Base-by-base conservation (phyloP, 2,113 vertebrate species). In the Gallinago jamesoni region DNA sequence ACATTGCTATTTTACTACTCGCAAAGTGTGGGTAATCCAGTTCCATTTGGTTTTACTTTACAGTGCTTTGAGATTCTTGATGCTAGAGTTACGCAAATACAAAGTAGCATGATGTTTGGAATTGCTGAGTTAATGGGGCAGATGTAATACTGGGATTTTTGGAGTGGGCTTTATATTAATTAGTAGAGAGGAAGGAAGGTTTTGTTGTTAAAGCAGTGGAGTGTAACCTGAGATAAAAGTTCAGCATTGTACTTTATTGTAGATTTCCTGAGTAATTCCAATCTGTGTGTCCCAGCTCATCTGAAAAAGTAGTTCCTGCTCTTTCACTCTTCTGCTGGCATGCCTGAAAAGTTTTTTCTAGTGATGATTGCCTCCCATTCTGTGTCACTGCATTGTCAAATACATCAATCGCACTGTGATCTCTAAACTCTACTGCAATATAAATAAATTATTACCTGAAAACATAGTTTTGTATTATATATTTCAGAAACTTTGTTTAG, bases 401-500 rank as follows among this genome's bases (percentile, higher is more conserved):
- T 45, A 24, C 10, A 30, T 20, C 2, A 6, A 30, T 79, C 24
- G 67, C 47, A 9, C 35, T 41, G 55, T 5, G 4, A 63, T 63
- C 64, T 74, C 30, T 48, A 50, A 92, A 82, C 21, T 43, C n/a
- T 48, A 14, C 69, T 64, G 31, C 39, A 57, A 16, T 57, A 33
- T 35, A 60, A 67, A 75, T 48, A 12, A 27, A 95, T 94, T 84
- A 84, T 60, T 95, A 45, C 23, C n/a, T 67, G 35, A 94, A 92
- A 84, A 50, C 7, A 5, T 64, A n/a, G 23, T 60, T 95, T 69
- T 59, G 2, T 69, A 23, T 45, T 69, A 37, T 57, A 8, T 79
- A 43, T 92, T 95, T 91, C 93, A 86, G 66, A 85, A 93, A 83
- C 23, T 84, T 85, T 80, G 53, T 31, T 52, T 83, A 37, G 8